Evolutionary conservation across 2,113 vertebrate genomes (phyloP).

Genomic region (Rhinoptilus africanus): DNA sequence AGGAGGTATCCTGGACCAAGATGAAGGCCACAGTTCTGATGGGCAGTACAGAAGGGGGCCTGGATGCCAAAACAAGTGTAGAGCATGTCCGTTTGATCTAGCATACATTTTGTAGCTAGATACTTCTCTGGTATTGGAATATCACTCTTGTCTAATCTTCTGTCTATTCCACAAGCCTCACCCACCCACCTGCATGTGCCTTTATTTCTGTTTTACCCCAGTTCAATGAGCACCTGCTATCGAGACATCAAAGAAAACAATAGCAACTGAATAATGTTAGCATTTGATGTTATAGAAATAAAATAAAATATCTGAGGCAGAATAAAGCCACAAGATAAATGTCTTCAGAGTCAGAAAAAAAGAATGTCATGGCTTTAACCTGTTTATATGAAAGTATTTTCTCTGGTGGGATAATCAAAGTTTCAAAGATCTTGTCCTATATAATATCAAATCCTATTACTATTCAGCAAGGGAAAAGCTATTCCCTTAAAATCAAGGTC

Average conservation of each 20-base stretch:
- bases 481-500: slow-evolving; percentile 48
- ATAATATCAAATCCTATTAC: slow-evolving; percentile 55
- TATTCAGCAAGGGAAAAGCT: slow-evolving; percentile 47
- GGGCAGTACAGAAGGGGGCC: background rate
- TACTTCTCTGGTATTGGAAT: background rate
- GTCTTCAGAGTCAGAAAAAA: slow-evolving; percentile 9
- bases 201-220: background rate
- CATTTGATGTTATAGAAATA: slow-evolving; percentile 14
- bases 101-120: background rate
- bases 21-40: background rate
- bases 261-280: background rate
- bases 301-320: slow-evolving; percentile 46
- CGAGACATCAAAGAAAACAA: slow-evolving; percentile 23
- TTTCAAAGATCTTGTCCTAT: slow-evolving; percentile 61
- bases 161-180: background rate
- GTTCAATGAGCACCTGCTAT: background rate
- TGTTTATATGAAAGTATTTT: slow-evolving; percentile 47
- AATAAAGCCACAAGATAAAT: slow-evolving; percentile 38
- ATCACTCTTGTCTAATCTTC: background rate
- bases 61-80: background rate
- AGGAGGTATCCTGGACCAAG: background rate
- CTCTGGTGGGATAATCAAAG: slow-evolving; percentile 40
- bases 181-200: background rate
- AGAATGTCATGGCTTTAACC: slow-evolving; percentile 14
- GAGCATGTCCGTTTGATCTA: background rate